Conservation (phyloP, 2,113 vertebrate species). For the Odocoileus hemionus region DNA sequence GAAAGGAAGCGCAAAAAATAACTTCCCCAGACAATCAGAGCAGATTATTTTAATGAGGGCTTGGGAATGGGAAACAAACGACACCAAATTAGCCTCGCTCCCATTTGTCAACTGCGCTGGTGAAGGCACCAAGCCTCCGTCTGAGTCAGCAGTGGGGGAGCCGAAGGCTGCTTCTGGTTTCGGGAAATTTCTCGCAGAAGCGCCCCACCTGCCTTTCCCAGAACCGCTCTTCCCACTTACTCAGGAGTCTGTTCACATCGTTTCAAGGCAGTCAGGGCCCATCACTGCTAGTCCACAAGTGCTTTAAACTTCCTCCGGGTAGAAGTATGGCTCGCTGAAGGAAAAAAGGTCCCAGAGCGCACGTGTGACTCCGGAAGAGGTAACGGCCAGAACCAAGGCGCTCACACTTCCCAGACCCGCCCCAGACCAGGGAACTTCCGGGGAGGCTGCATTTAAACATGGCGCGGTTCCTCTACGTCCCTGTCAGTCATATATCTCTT, state of each 20-base stretch:
- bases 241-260: not conserved
- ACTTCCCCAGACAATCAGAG: constrained; percentile 79
- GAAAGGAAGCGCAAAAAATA: constrained; percentile 76
- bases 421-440: no score
- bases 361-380: not conserved
- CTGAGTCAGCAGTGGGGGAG: constrained; percentile 74
- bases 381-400: not conserved
- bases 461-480: not conserved
- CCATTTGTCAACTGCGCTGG: not conserved
- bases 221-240: not conserved
- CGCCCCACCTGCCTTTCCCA: not conserved
- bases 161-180: not conserved
- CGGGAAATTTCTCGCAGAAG: not conserved
- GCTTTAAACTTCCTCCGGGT: not conserved
- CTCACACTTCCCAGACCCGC: not conserved
- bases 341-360: not conserved
- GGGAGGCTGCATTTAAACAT: not conserved
- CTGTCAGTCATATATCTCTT: not conserved
- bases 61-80: constrained; percentile 77
- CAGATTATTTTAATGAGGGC: constrained; percentile 83
- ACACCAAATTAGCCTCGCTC: constrained; percentile 74
- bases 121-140: not conserved
- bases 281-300: fast-evolving
- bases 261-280: not conserved
- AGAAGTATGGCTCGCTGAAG: not conserved